A percentile compares a stretch with the other conserved stretches of the same genome.
Conservation (phyloP, 2,797 vertebrate species). For the Cephalopachus bancanus region DNA sequence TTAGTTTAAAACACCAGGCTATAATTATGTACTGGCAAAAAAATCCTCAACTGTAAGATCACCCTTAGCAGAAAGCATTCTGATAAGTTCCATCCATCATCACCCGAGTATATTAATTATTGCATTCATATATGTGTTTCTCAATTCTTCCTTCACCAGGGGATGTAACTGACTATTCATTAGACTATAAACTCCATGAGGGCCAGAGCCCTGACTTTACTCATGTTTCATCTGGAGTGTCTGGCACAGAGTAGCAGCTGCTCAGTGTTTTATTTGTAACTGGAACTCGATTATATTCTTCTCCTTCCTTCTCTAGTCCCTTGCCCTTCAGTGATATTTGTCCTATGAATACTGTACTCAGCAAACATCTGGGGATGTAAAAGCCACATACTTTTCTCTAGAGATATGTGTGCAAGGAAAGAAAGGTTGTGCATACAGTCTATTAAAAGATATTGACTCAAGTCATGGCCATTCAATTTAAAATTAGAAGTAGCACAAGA, state of each 20-base stretch:
- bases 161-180: not conserved
- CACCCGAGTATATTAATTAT: not conserved
- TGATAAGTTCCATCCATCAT: not conserved
- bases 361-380: not conserved
- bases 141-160: not conserved
- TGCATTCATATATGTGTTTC: not conserved
- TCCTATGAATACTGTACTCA: not conserved
- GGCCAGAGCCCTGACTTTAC: not conserved
- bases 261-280: not conserved
- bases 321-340: not conserved
- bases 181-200: not conserved
- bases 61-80: not conserved
- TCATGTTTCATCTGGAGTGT: not conserved
- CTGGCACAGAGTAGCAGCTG: no score
- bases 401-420: not conserved
- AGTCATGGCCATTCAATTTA: not conserved
- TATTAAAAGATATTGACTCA: not conserved
- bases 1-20: not conserved
- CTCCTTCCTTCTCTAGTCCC: not conserved
- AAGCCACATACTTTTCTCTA: not conserved
- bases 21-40: not conserved
- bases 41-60: not conserved
- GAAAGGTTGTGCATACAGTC: not conserved
- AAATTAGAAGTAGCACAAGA: not conserved
- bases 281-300: not conserved